Percentiles rank a stretch among this genome's conserved stretches.
phyloP scores from a whole-genome alignment of 2,888 invertebrate genomes.

The Didymodactylos carnosus region DNA sequence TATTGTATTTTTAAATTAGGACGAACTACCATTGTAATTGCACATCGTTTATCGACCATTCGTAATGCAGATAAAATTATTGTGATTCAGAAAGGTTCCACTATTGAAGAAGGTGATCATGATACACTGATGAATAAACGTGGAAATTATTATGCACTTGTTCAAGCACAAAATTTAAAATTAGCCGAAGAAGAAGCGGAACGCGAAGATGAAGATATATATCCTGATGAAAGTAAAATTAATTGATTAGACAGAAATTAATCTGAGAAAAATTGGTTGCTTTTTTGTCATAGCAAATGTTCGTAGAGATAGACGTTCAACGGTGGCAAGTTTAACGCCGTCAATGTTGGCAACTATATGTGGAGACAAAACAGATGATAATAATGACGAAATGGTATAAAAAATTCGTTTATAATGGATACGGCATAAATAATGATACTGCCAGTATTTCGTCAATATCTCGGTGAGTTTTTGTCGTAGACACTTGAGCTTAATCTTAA shows the following conservation, averaged over 20 bases:
- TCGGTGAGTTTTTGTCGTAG: no score
- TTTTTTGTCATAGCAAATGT: no score
- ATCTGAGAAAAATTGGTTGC: no score
- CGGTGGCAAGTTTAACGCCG: neutral
- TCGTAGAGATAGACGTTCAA: neutral
- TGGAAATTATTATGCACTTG: constrained; percentile 36
- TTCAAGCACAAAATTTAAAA: constrained; percentile 21
- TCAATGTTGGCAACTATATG: neutral
- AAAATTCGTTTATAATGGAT: no score
- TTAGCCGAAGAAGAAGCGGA: neutral
- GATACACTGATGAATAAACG: constrained; percentile 33
- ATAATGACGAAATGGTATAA: neutral
- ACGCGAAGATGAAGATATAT: no score
- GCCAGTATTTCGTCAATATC: no score
- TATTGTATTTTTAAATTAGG: constrained; percentile 27
- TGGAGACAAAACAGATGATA: neutral
- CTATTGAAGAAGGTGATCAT: constrained; percentile 37
- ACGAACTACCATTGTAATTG: constrained; percentile 37
- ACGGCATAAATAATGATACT: no score
- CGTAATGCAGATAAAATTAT: constrained; percentile 38
- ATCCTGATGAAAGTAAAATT: no score
- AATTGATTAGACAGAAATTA: no score
- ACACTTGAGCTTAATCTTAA: no score
- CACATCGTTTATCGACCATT: constrained; percentile 39
- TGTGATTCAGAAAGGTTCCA: constrained; percentile 38